These are phyloP conservation scores for Neoniphon sammara DNA, from an alignment of 2,797 vertebrate species.

Conservation along the genomic window DNA sequence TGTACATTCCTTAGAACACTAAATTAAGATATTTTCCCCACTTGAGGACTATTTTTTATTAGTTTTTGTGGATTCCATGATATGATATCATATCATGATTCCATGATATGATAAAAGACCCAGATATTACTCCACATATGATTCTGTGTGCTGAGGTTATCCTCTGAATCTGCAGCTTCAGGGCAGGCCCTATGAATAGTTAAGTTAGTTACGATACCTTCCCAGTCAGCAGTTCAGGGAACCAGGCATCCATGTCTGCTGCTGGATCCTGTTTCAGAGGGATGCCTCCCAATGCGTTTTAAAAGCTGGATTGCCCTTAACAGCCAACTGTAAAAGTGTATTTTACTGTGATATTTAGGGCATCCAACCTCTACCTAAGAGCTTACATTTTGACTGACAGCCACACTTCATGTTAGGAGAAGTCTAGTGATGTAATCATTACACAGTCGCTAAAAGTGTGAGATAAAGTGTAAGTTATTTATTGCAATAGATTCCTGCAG, in stretches of 20 bases:
- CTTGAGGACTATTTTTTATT: not conserved
- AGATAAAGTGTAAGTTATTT: not conserved
- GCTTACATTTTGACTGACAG: slow-evolving; percentile 1
- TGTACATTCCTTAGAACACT: not conserved
- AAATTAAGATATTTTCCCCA: not conserved
- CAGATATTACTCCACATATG: not conserved
- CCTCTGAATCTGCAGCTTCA: slow-evolving; percentile 35
- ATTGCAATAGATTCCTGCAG: slow-evolving; percentile 5
- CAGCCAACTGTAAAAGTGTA: slow-evolving; percentile 21
- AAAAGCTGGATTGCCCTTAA: slow-evolving; percentile 34
- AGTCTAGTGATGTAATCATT: slow-evolving; percentile 21
- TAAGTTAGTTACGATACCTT: slow-evolving; percentile 62
- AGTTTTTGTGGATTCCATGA: not conserved
- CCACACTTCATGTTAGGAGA: not conserved
- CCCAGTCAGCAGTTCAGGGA: slow-evolving; percentile 82
- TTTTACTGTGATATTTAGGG: slow-evolving; percentile 5
- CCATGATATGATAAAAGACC: too few relatives aligned
- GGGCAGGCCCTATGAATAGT: slow-evolving; percentile 79
- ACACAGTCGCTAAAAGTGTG: slow-evolving; percentile 4
- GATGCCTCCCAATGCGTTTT: slow-evolving; percentile 53
- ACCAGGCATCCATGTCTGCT: slow-evolving; percentile 65
- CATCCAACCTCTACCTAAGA: slow-evolving; percentile 9
- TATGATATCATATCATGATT: too few relatives aligned
- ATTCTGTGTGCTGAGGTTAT: slow-evolving; percentile 14
- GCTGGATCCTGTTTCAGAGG: slow-evolving; percentile 78